Evolutionary conservation across 2,113 vertebrate species (phyloP), one percentile per base, ranked within the genome.

Genomic region (Agapornis roseicollis): DNA sequence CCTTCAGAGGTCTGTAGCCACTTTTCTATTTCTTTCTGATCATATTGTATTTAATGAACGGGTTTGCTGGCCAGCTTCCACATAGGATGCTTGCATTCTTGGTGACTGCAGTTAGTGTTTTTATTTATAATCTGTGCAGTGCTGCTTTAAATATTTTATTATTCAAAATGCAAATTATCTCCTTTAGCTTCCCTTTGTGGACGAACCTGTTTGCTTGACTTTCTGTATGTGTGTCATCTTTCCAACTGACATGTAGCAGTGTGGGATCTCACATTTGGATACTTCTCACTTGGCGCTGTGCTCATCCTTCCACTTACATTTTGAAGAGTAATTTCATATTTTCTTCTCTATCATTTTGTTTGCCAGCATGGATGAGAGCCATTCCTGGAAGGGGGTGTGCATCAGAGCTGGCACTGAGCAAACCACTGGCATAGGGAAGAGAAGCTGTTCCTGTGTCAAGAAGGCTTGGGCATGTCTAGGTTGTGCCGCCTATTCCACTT

Each of bases 241-340:
- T 94, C 88, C 95, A 91, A 96, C 86, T 98, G 98, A 98, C 98
- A 98, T 97, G 97, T 98, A 98, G 97, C 97, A 98, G 97, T 96
- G 97, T 97, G 97, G 92, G 83, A 97, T 96, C 97, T 98, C 97
- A 98, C 95, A 98, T 98, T 97, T 97, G 97, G 97, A 97, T 97
- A 85, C 97, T 97, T 97, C 97, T 97, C 82, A 95, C 97, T 98
- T 98, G 98, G 98, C 98, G 66, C 96, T 13, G 69, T 77, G 92
- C 97, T 97, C 96, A 89, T 98, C 95, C 96, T 97, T 98, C 97
- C 97, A 98, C 98, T 98, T 98, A 97, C 96, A 97, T 98, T 98
- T 97, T 98, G 97, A 98, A 98, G 98, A 98, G 98, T 97, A 98
- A 98, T 98, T 98, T 98, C 96, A 88, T 98, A 97, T 98, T 98